Percentiles rank a stretch among this genome's conserved stretches.
Evolutionary conservation across 1,140 invertebrate genomes (phyloP).

Genomic region (Whitmania pigra): DNA sequence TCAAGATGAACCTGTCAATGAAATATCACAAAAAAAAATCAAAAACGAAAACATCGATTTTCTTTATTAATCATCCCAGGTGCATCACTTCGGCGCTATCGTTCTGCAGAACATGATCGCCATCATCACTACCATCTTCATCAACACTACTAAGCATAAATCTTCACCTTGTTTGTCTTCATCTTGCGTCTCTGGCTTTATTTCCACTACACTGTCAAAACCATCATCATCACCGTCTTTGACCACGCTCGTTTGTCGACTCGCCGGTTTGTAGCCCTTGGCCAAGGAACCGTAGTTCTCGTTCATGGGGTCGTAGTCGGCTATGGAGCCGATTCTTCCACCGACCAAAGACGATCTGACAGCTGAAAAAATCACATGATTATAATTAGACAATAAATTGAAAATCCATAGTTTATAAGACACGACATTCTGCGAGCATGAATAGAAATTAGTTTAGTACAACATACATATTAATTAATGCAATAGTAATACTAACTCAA

Average conservation of each 20-base stretch:
- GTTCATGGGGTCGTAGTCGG: conserved; percentile 77
- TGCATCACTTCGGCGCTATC: not conserved
- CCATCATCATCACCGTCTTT: not conserved
- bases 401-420: too few species aligned
- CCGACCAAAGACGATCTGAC: too few species aligned
- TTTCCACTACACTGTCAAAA: not conserved
- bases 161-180: not conserved
- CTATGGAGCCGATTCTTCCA: conserved; percentile 75
- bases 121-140: not conserved
- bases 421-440: too few species aligned
- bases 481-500: too few species aligned
- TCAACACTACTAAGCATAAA: not conserved
- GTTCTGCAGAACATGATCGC: not conserved
- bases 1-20: too few species aligned
- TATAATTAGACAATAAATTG: too few species aligned
- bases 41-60: too few species aligned
- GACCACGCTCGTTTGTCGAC: not conserved
- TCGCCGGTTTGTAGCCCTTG: conserved; percentile 12
- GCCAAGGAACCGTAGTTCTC: conserved; percentile 18
- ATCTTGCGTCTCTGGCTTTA: not conserved
- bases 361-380: too few species aligned
- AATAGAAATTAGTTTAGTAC: too few species aligned
- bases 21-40: too few species aligned
- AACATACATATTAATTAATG: too few species aligned
- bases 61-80: not conserved